Conservation (phyloP, 2,797 vertebrate species). For the Acanthornis magna region DNA sequence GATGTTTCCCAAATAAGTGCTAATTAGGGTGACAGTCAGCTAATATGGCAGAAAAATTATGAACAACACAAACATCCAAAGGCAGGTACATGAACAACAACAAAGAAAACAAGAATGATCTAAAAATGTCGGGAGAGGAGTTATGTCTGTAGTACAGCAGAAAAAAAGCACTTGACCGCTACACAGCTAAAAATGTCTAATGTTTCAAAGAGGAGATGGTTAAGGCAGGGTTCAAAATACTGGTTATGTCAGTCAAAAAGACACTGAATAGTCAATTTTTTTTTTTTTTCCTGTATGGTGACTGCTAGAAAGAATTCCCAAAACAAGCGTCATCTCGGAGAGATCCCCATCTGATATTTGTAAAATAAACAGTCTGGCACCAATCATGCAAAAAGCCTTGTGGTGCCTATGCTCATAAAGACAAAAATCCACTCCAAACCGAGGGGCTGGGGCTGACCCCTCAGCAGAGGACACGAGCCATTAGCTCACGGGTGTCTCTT, state of each 20-base stretch:
- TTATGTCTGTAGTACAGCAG: slow-evolving; percentile 68
- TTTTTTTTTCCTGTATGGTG: neutral
- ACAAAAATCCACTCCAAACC: slow-evolving; percentile 6
- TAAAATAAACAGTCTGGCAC: slow-evolving; percentile 23
- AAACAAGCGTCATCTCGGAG: neutral
- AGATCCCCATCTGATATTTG: slow-evolving; percentile 12
- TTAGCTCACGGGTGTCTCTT: slow-evolving; percentile 24
- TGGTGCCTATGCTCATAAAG: neutral
- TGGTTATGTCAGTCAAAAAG: slow-evolving; percentile 36
- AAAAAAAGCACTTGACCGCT: slow-evolving; percentile 76
- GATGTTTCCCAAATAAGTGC: slow-evolving; percentile 39
- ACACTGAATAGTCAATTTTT: neutral
- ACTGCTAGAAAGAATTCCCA: neutral
- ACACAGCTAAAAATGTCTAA: slow-evolving; percentile 69
- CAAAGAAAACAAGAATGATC: slow-evolving; percentile 70
- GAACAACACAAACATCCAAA: slow-evolving; percentile 65
- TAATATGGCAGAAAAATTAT: slow-evolving; percentile 43
- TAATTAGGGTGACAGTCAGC: slow-evolving; percentile 37
- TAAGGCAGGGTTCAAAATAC: slow-evolving; percentile 75
- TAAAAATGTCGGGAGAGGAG: slow-evolving; percentile 64
- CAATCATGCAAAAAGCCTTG: neutral
- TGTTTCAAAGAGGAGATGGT: slow-evolving; percentile 68
- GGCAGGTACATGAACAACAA: slow-evolving; percentile 62
- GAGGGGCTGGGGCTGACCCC: neutral
- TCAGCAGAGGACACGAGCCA: slow-evolving; percentile 5